These are phyloP conservation scores for Cinara cedri DNA, from an alignment of 2,888 invertebrate genomes.

Conservation along the genomic window DNA sequence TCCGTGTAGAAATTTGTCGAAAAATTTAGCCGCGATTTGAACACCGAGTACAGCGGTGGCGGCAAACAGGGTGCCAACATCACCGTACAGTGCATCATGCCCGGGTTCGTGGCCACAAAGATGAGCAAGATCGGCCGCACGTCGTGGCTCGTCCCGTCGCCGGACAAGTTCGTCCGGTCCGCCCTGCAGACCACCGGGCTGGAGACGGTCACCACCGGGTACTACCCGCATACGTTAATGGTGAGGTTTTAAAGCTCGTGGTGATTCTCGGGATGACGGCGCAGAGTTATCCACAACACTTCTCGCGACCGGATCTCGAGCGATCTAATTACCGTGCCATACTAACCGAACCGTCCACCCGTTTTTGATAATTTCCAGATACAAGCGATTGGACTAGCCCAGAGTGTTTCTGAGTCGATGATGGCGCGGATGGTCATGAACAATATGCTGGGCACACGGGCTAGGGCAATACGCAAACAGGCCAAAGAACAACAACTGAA, in stretches of 20 bases:
- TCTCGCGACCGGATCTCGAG: background rate
- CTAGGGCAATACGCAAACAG: slow-evolving; percentile 67
- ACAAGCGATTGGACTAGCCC: slow-evolving; percentile 63
- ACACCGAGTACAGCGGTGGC: slow-evolving; percentile 74
- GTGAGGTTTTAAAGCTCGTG: slow-evolving; percentile 62
- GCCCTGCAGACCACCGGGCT: slow-evolving; percentile 77
- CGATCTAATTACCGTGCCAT: too few relatives aligned
- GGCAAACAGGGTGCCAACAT: slow-evolving; percentile 66
- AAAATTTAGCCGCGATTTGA: slow-evolving; percentile 79
- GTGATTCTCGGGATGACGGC: background rate
- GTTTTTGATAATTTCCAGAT: slow-evolving; percentile 58
- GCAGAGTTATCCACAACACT: too few relatives aligned
- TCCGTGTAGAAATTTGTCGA: slow-evolving; percentile 74
- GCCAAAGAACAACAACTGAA: slow-evolving; percentile 27
- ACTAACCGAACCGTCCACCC: background rate
- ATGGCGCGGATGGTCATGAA: slow-evolving; percentile 71
- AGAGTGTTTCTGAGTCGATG: slow-evolving; percentile 66
- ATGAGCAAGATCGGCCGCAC: slow-evolving; percentile 81
- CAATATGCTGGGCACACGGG: slow-evolving; percentile 72
- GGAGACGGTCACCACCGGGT: slow-evolving; percentile 74
- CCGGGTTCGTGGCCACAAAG: slow-evolving; percentile 90
- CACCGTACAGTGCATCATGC: slow-evolving; percentile 79
- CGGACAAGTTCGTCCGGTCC: slow-evolving; percentile 74
- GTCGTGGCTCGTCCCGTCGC: slow-evolving; percentile 77
- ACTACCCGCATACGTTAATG: slow-evolving; percentile 73